Evolutionary conservation across 2,113 vertebrate species (phyloP).

Genomic region (Pedionomus torquatus): DNA sequence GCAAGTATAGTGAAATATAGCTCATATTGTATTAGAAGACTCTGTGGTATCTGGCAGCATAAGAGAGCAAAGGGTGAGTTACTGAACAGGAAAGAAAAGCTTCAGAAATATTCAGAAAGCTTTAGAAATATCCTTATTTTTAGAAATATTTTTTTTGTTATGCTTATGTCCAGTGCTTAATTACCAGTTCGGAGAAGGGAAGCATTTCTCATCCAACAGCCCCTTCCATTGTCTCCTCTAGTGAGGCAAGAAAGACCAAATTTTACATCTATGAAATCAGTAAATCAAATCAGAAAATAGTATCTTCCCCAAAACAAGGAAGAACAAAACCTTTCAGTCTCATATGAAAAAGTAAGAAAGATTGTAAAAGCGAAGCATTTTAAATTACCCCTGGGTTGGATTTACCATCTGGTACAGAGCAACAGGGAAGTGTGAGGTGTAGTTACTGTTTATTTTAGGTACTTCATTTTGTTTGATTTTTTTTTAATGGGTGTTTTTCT

Average conservation of each 20-base stretch:
- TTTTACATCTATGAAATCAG: neutral
- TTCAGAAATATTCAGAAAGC: neutral
- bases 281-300: neutral
- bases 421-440: neutral
- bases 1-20: neutral
- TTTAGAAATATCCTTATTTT: too few species aligned
- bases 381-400: neutral
- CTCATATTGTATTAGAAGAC: neutral
- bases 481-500: neutral
- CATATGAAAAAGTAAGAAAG: neutral
- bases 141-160: neutral
- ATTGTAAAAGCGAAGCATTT: neutral
- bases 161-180: neutral
- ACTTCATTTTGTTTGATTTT: neutral
- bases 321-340: neutral
- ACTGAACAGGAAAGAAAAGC: neutral
- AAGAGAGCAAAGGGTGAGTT: neutral
- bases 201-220: neutral
- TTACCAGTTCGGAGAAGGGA: neutral
- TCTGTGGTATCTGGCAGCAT: neutral
- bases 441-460: slow-evolving; percentile 9
- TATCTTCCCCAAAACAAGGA: neutral
- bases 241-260: neutral
- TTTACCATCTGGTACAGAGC: slow-evolving; percentile 20
- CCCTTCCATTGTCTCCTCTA: neutral